phyloP scores from a whole-genome alignment of 2,113 vertebrate genomes.

The Elanoides forficatus region DNA sequence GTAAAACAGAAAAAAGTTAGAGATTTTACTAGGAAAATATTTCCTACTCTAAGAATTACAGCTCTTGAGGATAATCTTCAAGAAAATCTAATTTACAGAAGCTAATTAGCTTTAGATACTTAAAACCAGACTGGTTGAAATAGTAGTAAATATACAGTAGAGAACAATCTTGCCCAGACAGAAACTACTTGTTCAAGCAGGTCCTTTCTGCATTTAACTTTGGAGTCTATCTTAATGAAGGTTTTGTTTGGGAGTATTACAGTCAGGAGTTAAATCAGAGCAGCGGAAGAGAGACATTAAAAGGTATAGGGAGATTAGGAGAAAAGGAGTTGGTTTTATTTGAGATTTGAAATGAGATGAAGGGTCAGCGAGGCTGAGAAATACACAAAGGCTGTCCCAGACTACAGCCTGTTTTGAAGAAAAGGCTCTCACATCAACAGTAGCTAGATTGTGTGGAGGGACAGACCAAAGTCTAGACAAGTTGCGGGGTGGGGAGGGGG shows the following conservation, averaged over 20 bases:
- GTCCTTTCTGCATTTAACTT: neutral
- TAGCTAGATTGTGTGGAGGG: slow-evolving; percentile 10
- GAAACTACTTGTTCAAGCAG: slow-evolving; percentile 38
- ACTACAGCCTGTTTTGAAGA: neutral
- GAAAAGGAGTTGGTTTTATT: slow-evolving; percentile 17
- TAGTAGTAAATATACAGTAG: neutral
- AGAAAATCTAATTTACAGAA: slow-evolving; percentile 1
- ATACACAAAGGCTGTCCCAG: slow-evolving; percentile 40
- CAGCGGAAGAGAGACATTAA: slow-evolving; percentile 34
- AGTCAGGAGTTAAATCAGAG: slow-evolving; percentile 44
- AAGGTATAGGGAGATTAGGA: neutral
- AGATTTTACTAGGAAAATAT: neutral
- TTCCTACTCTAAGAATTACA: neutral
- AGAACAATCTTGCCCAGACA: slow-evolving; percentile 35
- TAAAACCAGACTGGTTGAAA: slow-evolving; percentile 16
- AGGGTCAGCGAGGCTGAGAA: neutral
- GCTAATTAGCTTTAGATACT: slow-evolving; percentile 31
- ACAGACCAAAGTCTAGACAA: slow-evolving; percentile 33
- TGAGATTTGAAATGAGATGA: slow-evolving; percentile 50
- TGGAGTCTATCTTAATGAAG: slow-evolving; percentile 36
- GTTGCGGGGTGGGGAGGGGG: neutral
- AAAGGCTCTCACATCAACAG: slow-evolving; percentile 37
- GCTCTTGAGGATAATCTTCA: neutral
- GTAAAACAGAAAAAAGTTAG: neutral
- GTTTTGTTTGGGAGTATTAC: slow-evolving; percentile 28